Percentiles rank a stretch among this genome's conserved stretches.
These are phyloP conservation scores for Stichodactyla mertensii DNA, from an alignment of 64 coral and sea anemone genomes.

Conservation along the genomic window DNA sequence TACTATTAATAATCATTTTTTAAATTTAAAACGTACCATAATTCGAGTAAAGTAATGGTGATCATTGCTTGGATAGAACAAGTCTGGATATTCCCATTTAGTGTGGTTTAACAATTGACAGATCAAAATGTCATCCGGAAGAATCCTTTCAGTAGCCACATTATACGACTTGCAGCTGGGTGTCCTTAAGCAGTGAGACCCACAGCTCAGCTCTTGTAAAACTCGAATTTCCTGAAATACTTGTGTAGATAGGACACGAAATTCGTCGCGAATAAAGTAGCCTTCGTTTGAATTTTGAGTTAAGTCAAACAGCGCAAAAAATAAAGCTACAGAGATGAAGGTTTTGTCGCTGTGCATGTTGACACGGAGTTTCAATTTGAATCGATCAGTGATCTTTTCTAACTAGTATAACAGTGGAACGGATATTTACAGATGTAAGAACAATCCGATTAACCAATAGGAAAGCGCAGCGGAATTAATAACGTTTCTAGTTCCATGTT, in stretches of 20 bases:
- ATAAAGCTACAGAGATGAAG: not conserved
- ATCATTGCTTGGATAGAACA: not conserved
- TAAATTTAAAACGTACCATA: not conserved
- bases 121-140: not conserved
- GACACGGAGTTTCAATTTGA: not conserved
- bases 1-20: not conserved
- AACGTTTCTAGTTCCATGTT: no score
- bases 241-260: not conserved
- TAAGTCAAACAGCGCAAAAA: not conserved
- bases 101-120: not conserved
- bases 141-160: not conserved
- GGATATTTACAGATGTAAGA: no score
- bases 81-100: not conserved
- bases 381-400: not conserved
- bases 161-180: not conserved
- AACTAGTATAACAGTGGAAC: not conserved
- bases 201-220: not conserved
- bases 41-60: not conserved
- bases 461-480: not conserved
- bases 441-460: not conserved
- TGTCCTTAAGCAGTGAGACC: not conserved
- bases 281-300: not conserved
- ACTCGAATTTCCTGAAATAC: not conserved
- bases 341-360: not conserved
- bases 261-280: not conserved